These are phyloP conservation scores for Pitta sordida DNA, from an alignment of 2,113 vertebrate genomes.

Conservation along the genomic window DNA sequence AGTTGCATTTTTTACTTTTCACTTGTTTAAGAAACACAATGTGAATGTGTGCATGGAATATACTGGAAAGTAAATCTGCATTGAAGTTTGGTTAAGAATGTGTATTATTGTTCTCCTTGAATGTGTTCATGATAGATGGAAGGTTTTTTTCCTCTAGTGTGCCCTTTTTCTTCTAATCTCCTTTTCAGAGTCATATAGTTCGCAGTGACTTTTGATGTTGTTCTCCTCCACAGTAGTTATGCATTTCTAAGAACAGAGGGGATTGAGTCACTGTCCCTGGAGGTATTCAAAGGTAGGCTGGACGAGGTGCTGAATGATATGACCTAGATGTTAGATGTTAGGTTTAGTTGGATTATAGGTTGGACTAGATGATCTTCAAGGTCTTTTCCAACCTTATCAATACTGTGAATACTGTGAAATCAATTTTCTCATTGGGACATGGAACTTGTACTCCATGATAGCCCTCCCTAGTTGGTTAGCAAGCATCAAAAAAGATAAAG, in stretches of 20 bases:
- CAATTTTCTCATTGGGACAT: background rate
- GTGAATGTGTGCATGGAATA: background rate
- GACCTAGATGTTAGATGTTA: too few species aligned
- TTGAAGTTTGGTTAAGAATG: background rate
- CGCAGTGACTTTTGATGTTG: background rate
- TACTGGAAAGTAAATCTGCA: background rate
- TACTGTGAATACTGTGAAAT: too few species aligned
- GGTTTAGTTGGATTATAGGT: too few species aligned
- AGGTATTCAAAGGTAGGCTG: too few species aligned
- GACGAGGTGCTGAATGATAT: too few species aligned
- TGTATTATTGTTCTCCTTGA: background rate
- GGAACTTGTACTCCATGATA: background rate
- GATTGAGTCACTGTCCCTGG: too few species aligned
- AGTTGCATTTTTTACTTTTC: background rate
- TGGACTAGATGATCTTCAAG: too few species aligned
- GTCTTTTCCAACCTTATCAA: too few species aligned
- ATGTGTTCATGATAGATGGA: background rate
- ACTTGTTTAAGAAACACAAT: background rate
- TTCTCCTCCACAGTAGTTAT: background rate
- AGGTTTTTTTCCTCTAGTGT: background rate
- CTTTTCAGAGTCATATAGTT: background rate
- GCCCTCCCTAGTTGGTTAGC: background rate
- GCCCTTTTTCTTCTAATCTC: background rate
- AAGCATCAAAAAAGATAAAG: background rate
- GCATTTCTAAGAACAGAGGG: background rate